Percentiles rank a stretch among this genome's conserved stretches.
phyloP scores from a whole-genome alignment of 2,113 vertebrate genomes.

The Oncorhynchus masou region DNA sequence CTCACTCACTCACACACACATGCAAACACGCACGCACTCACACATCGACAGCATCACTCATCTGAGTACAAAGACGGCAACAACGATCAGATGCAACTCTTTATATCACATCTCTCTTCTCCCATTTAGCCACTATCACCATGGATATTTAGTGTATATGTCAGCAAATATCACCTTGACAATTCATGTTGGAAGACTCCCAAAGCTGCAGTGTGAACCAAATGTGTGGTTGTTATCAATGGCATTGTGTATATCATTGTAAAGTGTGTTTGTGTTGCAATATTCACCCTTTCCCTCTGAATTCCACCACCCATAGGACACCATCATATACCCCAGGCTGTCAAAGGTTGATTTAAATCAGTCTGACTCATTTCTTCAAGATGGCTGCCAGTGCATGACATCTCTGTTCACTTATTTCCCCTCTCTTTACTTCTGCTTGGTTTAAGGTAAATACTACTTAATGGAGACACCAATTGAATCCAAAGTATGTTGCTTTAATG shows the following conservation, averaged over 20 bases:
- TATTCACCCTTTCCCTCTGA: slow-evolving; percentile 14
- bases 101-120: background rate
- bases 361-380: slow-evolving; percentile 21
- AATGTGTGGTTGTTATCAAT: slow-evolving; percentile 74
- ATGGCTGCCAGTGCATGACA: background rate
- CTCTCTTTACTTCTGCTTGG: background rate
- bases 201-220: slow-evolving; percentile 42
- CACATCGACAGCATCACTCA: background rate
- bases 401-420: background rate
- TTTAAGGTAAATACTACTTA: background rate
- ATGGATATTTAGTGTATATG: slow-evolving; percentile 26
- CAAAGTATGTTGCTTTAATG: background rate
- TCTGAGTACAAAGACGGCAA: background rate
- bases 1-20: slow-evolving; percentile 1
- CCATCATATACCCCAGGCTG: slow-evolving; percentile 31
- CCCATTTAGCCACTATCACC: slow-evolving; percentile 32
- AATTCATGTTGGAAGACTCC: slow-evolving; percentile 35
- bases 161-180: slow-evolving; percentile 38
- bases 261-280: slow-evolving; percentile 30
- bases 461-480: slow-evolving; percentile 1
- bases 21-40: background rate
- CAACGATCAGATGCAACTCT: background rate
- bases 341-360: background rate
- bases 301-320: slow-evolving; percentile 57
- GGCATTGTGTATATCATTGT: slow-evolving; percentile 54